Evolutionary conservation across 2,797 vertebrate genomes (phyloP).

Genomic region (Hippoglossus hippoglossus): DNA sequence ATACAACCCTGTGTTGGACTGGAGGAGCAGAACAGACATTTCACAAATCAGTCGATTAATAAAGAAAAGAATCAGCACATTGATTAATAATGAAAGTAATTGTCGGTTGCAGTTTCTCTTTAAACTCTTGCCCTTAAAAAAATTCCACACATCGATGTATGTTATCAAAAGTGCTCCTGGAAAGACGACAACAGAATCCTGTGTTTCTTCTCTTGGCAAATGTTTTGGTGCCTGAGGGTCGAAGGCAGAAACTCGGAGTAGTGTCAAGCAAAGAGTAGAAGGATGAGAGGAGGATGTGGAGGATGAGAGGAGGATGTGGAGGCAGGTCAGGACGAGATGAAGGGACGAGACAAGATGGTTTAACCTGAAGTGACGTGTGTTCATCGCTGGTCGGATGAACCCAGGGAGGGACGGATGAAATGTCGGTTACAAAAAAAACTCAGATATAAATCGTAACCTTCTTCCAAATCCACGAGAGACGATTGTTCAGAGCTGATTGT

Average conservation of each 20-base stretch:
- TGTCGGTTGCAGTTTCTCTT: too few species aligned
- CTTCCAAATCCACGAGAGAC: neutral
- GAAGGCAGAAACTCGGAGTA: neutral
- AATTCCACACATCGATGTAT: too few species aligned
- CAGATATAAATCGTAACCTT: constrained; percentile 1
- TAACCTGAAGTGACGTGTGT: constrained; percentile 32
- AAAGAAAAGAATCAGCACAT: too few species aligned
- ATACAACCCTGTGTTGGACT: too few species aligned
- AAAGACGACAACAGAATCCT: neutral
- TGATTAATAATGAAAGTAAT: too few species aligned
- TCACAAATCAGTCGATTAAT: too few species aligned
- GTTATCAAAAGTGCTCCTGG: neutral
- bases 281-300: too few species aligned
- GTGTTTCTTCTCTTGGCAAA: neutral
- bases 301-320: neutral
- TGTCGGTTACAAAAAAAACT: neutral
- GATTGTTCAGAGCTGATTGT: constrained; percentile 14
- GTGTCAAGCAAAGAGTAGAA: neutral
- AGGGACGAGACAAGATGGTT: constrained; percentile 12
- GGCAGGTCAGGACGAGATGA: neutral
- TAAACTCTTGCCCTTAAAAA: too few species aligned
- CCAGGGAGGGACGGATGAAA: neutral
- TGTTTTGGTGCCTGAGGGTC: neutral
- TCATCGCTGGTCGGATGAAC: constrained; percentile 7
- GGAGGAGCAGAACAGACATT: too few species aligned